Evolutionary conservation across 2,113 vertebrate species (phyloP).

Genomic region (Cromileptes altivelis): DNA sequence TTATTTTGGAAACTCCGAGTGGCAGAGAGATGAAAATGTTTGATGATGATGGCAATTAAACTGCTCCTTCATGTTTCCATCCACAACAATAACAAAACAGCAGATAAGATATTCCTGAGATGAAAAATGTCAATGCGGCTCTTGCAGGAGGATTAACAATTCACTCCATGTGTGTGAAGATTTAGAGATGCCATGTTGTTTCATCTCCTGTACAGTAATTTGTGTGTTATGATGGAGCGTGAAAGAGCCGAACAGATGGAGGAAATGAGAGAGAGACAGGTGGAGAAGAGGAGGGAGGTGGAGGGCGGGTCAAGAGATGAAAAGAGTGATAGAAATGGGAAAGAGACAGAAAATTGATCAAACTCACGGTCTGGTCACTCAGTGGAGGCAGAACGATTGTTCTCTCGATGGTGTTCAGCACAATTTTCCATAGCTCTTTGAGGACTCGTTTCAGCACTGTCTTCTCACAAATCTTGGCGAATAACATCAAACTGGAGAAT

Average conservation of each 20-base stretch:
- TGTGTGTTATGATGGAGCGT: conserved; percentile 30
- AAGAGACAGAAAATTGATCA: conserved; percentile 29
- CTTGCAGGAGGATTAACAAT: conserved; percentile 23
- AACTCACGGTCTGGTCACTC: conserved; percentile 94
- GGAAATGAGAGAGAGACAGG: conserved; percentile 39
- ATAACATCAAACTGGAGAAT: conserved; percentile 91
- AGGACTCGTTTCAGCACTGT: conserved; percentile 96
- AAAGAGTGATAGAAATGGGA: conserved; percentile 1
- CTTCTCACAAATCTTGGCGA: conserved; percentile 99
- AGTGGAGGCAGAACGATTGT: conserved; percentile 96
- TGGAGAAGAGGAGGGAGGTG: conserved; percentile 36
- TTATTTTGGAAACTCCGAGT: neutral
- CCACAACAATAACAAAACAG: neutral
- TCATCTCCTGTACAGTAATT: conserved; percentile 42
- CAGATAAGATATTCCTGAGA: neutral
- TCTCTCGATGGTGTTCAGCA: conserved; percentile 95
- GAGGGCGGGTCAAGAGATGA: conserved; percentile 11
- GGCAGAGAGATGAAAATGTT: neutral
- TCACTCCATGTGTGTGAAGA: neutral
- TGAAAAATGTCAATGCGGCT: conserved; percentile 10
- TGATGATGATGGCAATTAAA: neutral
- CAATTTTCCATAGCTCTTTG: conserved; percentile 97
- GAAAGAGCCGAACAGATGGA: conserved; percentile 53
- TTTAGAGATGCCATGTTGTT: conserved; percentile 37
- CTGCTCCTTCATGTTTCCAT: neutral